phyloP scores from a whole-genome alignment of 2,797 vertebrate species.

The Babyrousa celebensis region DNA sequence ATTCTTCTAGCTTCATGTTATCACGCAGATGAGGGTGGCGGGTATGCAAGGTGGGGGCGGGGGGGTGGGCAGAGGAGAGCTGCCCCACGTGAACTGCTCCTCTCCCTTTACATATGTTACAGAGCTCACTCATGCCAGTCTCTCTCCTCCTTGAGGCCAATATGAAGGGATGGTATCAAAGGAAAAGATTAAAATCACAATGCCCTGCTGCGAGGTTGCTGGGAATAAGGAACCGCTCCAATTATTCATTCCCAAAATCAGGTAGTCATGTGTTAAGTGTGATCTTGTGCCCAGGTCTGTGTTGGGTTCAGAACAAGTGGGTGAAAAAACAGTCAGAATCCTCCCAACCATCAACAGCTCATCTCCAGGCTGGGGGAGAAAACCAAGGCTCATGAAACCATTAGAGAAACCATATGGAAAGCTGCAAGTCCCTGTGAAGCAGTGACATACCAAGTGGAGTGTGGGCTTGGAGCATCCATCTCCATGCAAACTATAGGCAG shows the following conservation, averaged over 20 bases:
- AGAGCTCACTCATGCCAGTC: background rate
- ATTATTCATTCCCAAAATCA: background rate
- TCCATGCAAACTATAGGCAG: background rate
- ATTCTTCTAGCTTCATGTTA: background rate
- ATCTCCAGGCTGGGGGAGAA: background rate
- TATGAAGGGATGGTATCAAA: background rate
- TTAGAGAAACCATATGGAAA: background rate
- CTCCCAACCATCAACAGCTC: background rate
- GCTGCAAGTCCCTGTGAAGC: background rate
- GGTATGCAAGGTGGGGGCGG: background rate
- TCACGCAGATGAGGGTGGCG: background rate
- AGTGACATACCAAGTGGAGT: fast-evolving
- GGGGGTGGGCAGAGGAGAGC: background rate
- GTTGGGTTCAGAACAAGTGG: background rate
- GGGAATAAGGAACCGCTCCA: background rate
- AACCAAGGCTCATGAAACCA: background rate
- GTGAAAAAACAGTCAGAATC: background rate
- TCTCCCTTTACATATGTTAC: background rate
- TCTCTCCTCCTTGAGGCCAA: background rate
- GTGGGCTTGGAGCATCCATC: fast-evolving
- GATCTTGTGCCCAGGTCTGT: background rate
- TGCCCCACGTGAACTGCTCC: too few species aligned
- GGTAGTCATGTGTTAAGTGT: background rate
- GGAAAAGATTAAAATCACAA: background rate
- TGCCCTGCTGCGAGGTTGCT: background rate